Evolutionary conservation across 2,113 vertebrate species (phyloP).

Genomic region (Hippocampus mohnikei): DNA sequence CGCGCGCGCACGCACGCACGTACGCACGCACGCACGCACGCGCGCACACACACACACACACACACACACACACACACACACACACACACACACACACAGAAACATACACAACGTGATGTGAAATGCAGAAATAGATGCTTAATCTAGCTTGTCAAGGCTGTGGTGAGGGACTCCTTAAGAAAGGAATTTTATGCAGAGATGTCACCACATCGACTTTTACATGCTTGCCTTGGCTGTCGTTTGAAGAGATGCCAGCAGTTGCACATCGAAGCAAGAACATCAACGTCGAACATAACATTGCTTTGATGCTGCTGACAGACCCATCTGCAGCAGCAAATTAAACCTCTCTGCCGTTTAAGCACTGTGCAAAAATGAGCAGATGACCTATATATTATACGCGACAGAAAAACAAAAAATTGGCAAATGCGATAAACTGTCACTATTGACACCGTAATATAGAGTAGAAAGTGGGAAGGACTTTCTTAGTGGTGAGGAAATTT

Average conservation of each 20-base stretch:
- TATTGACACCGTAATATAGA: not conserved
- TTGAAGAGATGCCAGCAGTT: conserved; percentile 37
- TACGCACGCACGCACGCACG: not conserved
- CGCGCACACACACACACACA: not conserved
- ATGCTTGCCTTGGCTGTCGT: conserved; percentile 22
- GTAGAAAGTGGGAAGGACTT: not conserved
- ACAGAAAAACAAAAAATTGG: conserved; percentile 8
- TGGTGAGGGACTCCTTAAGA: conserved; percentile 22
- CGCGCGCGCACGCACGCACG: conserved; percentile 6
- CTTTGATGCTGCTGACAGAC: conserved; percentile 42
- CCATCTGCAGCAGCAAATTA: conserved; percentile 12
- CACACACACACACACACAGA: not conserved
- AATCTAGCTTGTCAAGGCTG: conserved; percentile 16
- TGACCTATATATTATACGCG: conserved; percentile 23
- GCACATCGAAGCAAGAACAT: conserved; percentile 13
- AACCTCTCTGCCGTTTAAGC: conserved; percentile 12
- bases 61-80: conserved; percentile 16
- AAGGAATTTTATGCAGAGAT: conserved; percentile 27
- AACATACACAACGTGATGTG: conserved; percentile 8
- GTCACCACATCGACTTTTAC: conserved; percentile 17
- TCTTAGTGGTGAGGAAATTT: not conserved
- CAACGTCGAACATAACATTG: conserved; percentile 35
- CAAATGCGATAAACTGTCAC: not conserved
- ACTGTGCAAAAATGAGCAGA: conserved; percentile 27
- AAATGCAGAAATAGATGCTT: conserved; percentile 11